Evolutionary conservation across 2,113 vertebrate species (phyloP).

Genomic region (Notothenia coriiceps): DNA sequence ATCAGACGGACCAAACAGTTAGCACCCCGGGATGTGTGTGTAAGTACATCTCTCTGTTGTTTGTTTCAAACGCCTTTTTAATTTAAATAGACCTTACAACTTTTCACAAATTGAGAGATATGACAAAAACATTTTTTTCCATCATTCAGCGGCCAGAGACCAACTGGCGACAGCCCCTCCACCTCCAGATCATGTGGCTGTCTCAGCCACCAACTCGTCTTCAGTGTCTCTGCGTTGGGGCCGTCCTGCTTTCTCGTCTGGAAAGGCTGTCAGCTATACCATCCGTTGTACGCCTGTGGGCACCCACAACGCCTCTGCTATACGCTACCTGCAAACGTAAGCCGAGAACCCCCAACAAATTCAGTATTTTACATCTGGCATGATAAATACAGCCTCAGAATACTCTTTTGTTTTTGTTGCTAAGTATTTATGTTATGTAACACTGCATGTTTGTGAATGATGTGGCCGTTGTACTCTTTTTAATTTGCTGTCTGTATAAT

Average conservation of each 20-base stretch:
- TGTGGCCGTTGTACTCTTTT: not conserved
- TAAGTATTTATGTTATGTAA: not conserved
- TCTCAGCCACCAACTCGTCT: constrained; percentile 88
- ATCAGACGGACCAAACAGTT: constrained; percentile 94
- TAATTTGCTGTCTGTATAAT: constrained; percentile 1
- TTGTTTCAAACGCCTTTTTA: not conserved
- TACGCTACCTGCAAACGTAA: constrained; percentile 95
- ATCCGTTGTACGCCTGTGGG: constrained; percentile 94
- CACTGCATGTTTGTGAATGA: not conserved
- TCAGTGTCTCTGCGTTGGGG: constrained; percentile 92
- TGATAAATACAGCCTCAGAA: not conserved
- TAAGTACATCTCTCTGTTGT: constrained; percentile 81
- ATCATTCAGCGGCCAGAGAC: constrained; percentile 89
- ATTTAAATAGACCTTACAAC: not conserved
- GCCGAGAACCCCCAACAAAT: constrained; percentile 39
- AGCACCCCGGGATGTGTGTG: constrained; percentile 95
- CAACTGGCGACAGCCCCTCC: constrained; percentile 90
- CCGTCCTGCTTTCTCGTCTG: constrained; percentile 89
- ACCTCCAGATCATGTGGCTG: constrained; percentile 91
- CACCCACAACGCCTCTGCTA: constrained; percentile 90
- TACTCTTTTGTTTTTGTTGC: not conserved
- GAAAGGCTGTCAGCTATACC: constrained; percentile 91
- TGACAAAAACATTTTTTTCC: constrained; percentile 5
- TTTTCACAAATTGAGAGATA: not conserved
- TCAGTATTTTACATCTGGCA: not conserved